phyloP scores from a whole-genome alignment of 1,140 invertebrate genomes.

The Nasonia longicornis region DNA sequence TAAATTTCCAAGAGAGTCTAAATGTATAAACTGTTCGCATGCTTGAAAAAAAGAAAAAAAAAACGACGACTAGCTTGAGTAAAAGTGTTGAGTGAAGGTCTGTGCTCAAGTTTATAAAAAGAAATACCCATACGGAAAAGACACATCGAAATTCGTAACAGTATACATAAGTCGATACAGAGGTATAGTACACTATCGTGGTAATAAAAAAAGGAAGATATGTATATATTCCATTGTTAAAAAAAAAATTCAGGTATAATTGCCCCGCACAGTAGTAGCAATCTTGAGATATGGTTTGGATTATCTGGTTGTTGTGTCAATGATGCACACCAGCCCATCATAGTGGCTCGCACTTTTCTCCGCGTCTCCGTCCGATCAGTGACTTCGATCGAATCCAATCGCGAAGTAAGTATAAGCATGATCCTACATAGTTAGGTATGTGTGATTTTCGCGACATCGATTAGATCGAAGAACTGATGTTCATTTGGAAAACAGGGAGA shows the following conservation, averaged over 20 bases:
- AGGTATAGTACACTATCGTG: neutral
- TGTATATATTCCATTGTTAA: neutral
- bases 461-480: neutral
- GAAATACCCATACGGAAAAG: neutral
- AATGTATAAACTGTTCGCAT: neutral
- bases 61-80: neutral
- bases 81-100: constrained; percentile 3
- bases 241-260: neutral
- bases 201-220: constrained; percentile 2
- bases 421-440: no score
- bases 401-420: no score
- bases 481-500: neutral
- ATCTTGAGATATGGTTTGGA: neutral
- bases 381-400: no score
- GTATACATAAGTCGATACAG: neutral
- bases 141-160: neutral
- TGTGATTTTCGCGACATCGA: no score
- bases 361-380: no score
- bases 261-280: neutral
- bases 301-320: constrained; percentile 22
- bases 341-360: neutral
- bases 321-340: neutral
- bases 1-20: neutral
- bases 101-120: neutral
- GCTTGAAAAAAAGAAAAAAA: neutral